A percentile compares a stretch with the other conserved stretches of the same genome.
These are phyloP conservation scores for Blastobasis adustella DNA, from an alignment of 2,888 invertebrate genomes.

Conservation along the genomic window DNA sequence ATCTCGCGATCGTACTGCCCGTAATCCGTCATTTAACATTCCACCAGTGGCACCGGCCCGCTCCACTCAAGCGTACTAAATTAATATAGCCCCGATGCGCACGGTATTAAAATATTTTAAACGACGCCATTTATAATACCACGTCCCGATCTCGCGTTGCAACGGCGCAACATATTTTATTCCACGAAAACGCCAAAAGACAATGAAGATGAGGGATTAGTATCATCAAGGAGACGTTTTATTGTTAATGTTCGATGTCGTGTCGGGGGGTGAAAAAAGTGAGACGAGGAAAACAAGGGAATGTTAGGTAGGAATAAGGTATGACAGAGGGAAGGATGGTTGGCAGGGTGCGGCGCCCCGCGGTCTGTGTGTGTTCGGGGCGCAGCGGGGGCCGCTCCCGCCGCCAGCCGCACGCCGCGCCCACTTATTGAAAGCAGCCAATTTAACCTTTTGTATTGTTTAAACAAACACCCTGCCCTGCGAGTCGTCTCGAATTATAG, in stretches of 20 bases:
- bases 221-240: slow-evolving; percentile 69
- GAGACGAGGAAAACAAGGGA: slow-evolving; percentile 54
- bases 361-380: slow-evolving; percentile 69
- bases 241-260: slow-evolving; percentile 62
- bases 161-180: slow-evolving; percentile 68
- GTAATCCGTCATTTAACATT: slow-evolving; percentile 74
- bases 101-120: slow-evolving; percentile 74
- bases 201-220: slow-evolving; percentile 73
- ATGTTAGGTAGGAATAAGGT: slow-evolving; percentile 62
- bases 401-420: slow-evolving; percentile 25
- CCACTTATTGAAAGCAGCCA: slow-evolving; percentile 64
- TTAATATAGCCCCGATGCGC: slow-evolving; percentile 71
- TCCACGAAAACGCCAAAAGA: slow-evolving; percentile 73
- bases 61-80: slow-evolving; percentile 69
- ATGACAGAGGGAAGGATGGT: slow-evolving; percentile 62
- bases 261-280: slow-evolving; percentile 49
- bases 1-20: slow-evolving; percentile 63
- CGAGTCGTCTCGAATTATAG: too few species aligned
- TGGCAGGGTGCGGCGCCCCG: slow-evolving; percentile 60
- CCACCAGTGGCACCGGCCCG: slow-evolving; percentile 64
- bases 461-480: slow-evolving; percentile 47
- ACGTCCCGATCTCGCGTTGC: slow-evolving; percentile 69
- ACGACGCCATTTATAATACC: slow-evolving; percentile 72
- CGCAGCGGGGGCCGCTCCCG: slow-evolving; percentile 42
- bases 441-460: slow-evolving; percentile 64